Percentiles rank a stretch among this genome's conserved stretches.
Conservation (phyloP, 2,797 vertebrate species). For the Sylvilagus floridanus region DNA sequence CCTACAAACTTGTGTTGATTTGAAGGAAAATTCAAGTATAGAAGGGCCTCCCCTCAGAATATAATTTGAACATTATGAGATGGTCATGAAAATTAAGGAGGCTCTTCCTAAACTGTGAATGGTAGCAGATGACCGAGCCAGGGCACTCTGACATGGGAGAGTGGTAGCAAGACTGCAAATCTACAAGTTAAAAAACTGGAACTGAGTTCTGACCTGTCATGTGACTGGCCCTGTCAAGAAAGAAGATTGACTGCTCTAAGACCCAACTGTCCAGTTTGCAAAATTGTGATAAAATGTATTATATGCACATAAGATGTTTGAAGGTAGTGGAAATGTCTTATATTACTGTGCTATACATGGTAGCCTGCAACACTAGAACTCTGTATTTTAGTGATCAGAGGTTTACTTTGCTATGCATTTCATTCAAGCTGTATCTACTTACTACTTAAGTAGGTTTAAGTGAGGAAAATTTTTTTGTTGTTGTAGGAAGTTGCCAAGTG, state of each 20-base stretch:
- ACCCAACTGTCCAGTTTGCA: neutral
- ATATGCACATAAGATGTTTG: neutral
- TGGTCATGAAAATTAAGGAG: neutral
- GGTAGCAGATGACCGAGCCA: neutral
- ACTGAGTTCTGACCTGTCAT: neutral
- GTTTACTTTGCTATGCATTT: conserved; percentile 39
- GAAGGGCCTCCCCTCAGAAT: neutral
- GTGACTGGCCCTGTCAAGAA: neutral
- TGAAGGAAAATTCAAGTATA: neutral
- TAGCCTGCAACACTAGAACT: neutral
- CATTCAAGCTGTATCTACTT: neutral
- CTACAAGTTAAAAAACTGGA: neutral
- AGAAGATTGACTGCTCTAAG: neutral
- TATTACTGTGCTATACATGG: neutral
- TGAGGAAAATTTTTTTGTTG: neutral
- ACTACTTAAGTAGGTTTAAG: neutral
- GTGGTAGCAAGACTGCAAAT: neutral
- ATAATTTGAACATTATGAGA: neutral
- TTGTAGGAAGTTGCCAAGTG: neutral
- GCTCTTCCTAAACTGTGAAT: neutral
- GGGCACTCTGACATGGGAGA: neutral
- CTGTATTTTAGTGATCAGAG: conserved; percentile 6
- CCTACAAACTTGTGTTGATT: neutral
- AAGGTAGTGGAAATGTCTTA: conserved; percentile 3
- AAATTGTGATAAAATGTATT: neutral